Conservation (phyloP, 2,797 vertebrate species). For the Benthosema pterotum region DNA sequence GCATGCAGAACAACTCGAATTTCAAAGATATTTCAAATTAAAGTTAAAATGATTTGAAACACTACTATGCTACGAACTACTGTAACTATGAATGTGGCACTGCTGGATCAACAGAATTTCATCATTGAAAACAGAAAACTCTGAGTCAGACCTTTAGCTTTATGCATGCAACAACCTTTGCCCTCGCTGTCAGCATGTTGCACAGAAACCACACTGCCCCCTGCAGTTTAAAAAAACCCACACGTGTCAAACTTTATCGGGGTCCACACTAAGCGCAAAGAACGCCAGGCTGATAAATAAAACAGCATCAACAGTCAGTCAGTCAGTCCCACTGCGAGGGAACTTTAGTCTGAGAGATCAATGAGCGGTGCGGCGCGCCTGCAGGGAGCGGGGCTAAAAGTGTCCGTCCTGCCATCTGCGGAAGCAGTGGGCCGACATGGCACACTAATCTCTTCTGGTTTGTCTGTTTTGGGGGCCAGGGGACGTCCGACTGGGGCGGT, state of each 20-base stretch:
- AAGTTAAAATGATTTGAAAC: too few species aligned
- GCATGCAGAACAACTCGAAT: too few species aligned
- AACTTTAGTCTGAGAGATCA: slow-evolving; percentile 80
- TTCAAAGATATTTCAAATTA: too few species aligned
- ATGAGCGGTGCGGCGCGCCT: slow-evolving; percentile 70
- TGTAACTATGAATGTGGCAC: too few species aligned
- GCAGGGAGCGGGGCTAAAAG: slow-evolving; percentile 71
- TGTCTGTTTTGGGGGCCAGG: slow-evolving; percentile 76
- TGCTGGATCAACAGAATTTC: too few species aligned
- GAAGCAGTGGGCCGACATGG: slow-evolving; percentile 77
- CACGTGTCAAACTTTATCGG: slow-evolving; percentile 76
- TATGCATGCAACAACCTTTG: not conserved
- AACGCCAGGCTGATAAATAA: slow-evolving; percentile 78
- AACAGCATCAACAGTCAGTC: slow-evolving; percentile 75
- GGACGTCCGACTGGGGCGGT: slow-evolving; percentile 70
- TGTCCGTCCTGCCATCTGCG: slow-evolving; percentile 77
- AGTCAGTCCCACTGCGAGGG: slow-evolving; percentile 72
- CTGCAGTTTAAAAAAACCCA: slow-evolving; percentile 74
- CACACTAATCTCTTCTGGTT: slow-evolving; percentile 80
- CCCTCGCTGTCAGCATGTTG: slow-evolving; percentile 53
- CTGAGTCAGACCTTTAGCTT: too few species aligned
- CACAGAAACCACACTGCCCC: slow-evolving; percentile 75
- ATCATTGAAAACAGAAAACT: too few species aligned
- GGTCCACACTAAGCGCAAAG: slow-evolving; percentile 71
- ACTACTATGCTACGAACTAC: too few species aligned